Base-by-base conservation (phyloP, 2,888 invertebrate species). In the Erebia palarica region DNA sequence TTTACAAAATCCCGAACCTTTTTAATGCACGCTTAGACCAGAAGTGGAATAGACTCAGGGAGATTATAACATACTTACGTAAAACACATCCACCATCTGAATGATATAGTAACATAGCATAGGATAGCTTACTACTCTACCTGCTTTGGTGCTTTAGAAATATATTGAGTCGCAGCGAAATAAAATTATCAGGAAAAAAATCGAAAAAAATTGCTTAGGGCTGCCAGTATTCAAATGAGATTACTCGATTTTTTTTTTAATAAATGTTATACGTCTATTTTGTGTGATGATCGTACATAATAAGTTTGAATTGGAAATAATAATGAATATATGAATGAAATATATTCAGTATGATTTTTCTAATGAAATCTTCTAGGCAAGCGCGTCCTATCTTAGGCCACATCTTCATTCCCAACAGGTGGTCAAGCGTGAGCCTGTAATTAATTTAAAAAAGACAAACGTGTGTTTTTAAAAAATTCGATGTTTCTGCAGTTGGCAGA, bases 11-110 rank as follows among this genome's bases (percentile, higher is more conserved):
- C 27, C 86, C 85, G 86, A 85, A 84, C 80, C 72, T 65, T 59
- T 77, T 79, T 81, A 79, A 83, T 92, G 92, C 92, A 92, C 92
- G 92, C 81, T 88, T 92, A 92, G 92, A 84, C 81, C 83, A 84
- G 82, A 85, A 85, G 79, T 84, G 76, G 80, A 82, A 78, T 70
- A 81, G 83, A 83, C 86, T 81, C 82, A 83, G 86, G 86, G 89
- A 87, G 88, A 86, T 85, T 75, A 74, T 72, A 71, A 76, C 60
- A 73, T 72, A 72, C 61, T 36, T 66, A 72, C 61, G 47, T 66
- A 68, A 69, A 70, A 69, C 66, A 74, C 65, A 73, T 73, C 71
- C 72, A 72, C 75, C 71, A 8, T 44, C 53, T n/a, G 11, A 13
- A 16, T 42, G 0, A n/a, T 60, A 60, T 60, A 60, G 9, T 16